Conservation (phyloP, 2,797 vertebrate genomes). For the Rhabdomys pumilio region DNA sequence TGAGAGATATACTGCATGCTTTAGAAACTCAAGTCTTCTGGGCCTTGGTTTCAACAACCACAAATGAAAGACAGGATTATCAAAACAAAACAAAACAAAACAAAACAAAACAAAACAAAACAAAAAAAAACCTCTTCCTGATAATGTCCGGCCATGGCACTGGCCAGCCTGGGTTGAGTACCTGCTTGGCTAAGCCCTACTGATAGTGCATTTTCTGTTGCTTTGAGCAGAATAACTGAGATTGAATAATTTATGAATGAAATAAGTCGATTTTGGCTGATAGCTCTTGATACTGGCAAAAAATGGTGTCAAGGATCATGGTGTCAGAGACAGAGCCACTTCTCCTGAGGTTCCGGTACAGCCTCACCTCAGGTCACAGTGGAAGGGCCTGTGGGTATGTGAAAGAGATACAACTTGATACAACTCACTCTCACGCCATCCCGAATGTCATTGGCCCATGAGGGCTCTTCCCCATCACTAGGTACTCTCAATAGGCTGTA, state of each 20-base stretch:
- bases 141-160: too few species aligned
- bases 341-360: background rate
- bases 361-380: rapidly evolving
- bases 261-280: background rate
- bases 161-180: background rate
- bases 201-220: background rate
- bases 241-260: background rate
- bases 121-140: background rate
- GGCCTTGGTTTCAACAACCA: background rate
- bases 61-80: background rate
- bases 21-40: background rate
- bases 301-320: too few species aligned
- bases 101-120: too few species aligned
- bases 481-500: too few species aligned
- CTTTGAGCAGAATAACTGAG: background rate
- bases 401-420: background rate
- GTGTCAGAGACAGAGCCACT: background rate
- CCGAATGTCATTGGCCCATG: too few species aligned
- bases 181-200: background rate
- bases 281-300: background rate
- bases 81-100: background rate
- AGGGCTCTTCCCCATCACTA: background rate
- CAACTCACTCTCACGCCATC: too few species aligned
- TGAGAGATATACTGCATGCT: background rate
- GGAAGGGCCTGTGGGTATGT: background rate